Evolutionary conservation across 1,140 invertebrate genomes (phyloP), one percentile per base, ranked within the genome.

Genomic region (Aleiodes sp.): DNA sequence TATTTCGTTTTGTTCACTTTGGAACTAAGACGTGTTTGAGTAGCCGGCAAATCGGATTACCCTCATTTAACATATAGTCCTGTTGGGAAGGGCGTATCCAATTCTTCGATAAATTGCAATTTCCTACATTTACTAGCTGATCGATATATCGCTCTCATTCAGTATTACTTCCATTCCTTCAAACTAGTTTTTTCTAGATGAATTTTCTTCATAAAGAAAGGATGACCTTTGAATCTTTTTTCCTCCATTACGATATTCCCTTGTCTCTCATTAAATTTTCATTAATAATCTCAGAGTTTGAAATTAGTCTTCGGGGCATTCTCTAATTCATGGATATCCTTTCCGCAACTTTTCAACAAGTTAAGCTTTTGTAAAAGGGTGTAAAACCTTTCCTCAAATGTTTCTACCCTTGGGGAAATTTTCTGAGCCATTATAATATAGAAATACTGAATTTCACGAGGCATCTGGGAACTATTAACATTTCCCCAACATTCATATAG

Each of bases 31-130:
- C 26, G 14, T 59, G 37, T 33, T 71, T 31, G 41, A 72, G 70
- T 74, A 71, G 66, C 68, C 57, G 69, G 73, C 68, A 75, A 79
- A 77, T 79, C 74, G 75, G 70, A 79, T 79, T 79, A 77, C 74
- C 76, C 75, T 70, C 73, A 73, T 79, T 79, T 74, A 79, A 72
- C 70, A 71, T 70, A 43, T 43, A 43, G 39, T 16, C 61, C 67
- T 62, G 71, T 41, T 68, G 19, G 65, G 39, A 52, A 75, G 73
- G 72, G 70, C 73, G 72, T 68, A 69, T 73, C 74, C 71, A 70
- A 73, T 74, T 73, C 73, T 69, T 63, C 71, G 68, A 68, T 52
- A n/a, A n/a, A n/a, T n/a, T n/a, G n/a, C n/a, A n/a, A n/a, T n/a
- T n/a, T n/a, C n/a, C n/a, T n/a, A n/a, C n/a, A n/a, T n/a, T n/a